Percentiles rank a stretch among this genome's conserved stretches.
phyloP scores from a whole-genome alignment of 2,113 vertebrate genomes.

The Vidua macroura region DNA sequence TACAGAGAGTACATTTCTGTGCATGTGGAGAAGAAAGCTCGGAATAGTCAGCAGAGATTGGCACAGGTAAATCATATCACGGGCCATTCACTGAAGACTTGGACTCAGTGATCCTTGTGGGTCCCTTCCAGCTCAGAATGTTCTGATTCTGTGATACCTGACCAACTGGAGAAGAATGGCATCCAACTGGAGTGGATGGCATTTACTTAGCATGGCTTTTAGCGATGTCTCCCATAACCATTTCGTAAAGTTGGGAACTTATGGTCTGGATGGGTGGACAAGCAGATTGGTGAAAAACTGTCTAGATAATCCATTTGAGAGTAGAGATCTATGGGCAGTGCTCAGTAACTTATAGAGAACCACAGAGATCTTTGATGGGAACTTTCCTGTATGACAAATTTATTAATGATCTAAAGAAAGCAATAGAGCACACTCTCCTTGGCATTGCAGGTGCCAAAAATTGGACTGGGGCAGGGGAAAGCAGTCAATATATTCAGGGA shows the following conservation, averaged over 20 bases:
- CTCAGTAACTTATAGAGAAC: not conserved
- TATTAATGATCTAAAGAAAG: not conserved
- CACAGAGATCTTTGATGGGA: not conserved
- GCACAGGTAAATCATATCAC: not conserved
- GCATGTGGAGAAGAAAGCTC: not conserved
- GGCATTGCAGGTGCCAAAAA: not conserved
- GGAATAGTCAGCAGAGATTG: not conserved
- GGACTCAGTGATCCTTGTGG: rapidly evolving
- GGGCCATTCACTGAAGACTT: not conserved
- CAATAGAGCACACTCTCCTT: not conserved
- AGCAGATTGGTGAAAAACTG: not conserved
- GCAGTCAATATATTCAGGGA: not conserved
- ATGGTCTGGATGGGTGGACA: not conserved
- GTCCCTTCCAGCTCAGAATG: not conserved
- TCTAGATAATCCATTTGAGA: not conserved
- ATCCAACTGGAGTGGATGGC: too few relatives aligned
- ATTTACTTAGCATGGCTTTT: not conserved
- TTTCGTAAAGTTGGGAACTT: not conserved
- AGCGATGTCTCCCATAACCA: not conserved
- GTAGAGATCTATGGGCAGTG: not conserved
- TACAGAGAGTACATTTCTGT: not conserved
- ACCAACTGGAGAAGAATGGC: not conserved
- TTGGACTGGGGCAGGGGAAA: rapidly evolving
- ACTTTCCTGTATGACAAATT: not conserved
- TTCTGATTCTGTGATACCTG: not conserved